Base-by-base conservation (phyloP, 2,797 vertebrate genomes). In the Coccyzus lansbergi region DNA sequence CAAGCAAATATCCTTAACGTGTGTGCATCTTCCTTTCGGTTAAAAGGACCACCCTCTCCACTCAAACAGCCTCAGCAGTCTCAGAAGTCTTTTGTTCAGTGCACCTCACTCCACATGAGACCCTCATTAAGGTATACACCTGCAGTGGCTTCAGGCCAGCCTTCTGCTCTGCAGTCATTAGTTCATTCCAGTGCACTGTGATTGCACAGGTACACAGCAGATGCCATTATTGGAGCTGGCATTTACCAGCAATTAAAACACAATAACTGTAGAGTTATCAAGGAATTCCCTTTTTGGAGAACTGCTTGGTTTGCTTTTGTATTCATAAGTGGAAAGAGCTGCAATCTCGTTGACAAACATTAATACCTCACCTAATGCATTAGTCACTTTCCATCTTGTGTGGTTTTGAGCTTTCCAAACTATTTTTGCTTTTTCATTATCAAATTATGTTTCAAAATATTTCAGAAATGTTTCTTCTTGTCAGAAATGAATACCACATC, bases 221-320 rank as follows among this genome's bases (percentile, higher is more conserved):
- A 70, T 88, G 64, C 40, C 28, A 40, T 68, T 93, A 80, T 55
- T 8, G 3, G 24, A 84, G 33, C 36, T 64, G 55, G 26, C 58
- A 87, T 85, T 88, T 92, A 77, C 49, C 75, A 89, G 69, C 88
- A 93, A 83, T 94, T 95, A 94, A 87, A 92, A 81, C 22, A 89
- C 72, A 91, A 38, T 78, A 91, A 69, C 58, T 78, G 13, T 7
- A 63, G 58, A 85, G 26, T 85, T 95, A 79, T 52, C 29, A 70
- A 78, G 60, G n/a, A 16, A 42, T 71, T 85, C 74, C 26, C 22
- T 88, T 75, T 48, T 88, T 19, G 9, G 20, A 81, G 15, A 17
- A 44, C 56, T 55, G 7, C n/a, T 92, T 70, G 44, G 36, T 62
- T 82, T 72, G 33, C 55, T 92, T 87, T 88, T 60, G 53, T 67